Evolutionary conservation across 92 coral and sea anemone species (phyloP).

Genomic region (Parazoanthus darwini): DNA sequence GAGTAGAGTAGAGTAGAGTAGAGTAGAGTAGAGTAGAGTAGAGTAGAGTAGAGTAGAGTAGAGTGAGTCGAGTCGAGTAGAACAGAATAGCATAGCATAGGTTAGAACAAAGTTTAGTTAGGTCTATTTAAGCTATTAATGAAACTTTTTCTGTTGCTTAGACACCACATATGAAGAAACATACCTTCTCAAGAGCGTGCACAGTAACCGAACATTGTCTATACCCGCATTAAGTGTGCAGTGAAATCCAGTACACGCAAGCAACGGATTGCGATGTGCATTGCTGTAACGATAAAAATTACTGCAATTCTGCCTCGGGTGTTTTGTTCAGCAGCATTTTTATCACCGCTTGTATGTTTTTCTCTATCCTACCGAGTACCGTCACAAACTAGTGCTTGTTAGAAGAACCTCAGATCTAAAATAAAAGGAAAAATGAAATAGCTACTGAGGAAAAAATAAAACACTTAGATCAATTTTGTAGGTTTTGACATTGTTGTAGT

Average conservation of each 20-base stretch:
- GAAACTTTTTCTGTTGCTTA: not conserved
- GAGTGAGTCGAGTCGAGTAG: too few species aligned
- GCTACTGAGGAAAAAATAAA: too few species aligned
- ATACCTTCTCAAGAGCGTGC: not conserved
- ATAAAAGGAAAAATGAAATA: too few species aligned
- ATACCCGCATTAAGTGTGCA: not conserved
- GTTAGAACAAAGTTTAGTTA: not conserved
- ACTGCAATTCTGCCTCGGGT: not conserved
- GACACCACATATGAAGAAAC: not conserved
- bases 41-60: too few species aligned
- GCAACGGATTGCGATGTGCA: conserved; percentile 7
- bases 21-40: too few species aligned
- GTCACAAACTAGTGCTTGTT: too few species aligned
- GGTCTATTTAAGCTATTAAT: not conserved
- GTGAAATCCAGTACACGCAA: conserved; percentile 4
- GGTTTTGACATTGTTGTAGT: too few species aligned
- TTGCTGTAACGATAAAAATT: conserved; percentile 12
- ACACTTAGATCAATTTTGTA: too few species aligned
- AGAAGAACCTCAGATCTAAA: too few species aligned
- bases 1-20: too few species aligned
- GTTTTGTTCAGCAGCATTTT: conserved; percentile 8
- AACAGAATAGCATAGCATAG: not conserved
- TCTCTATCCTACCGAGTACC: not conserved
- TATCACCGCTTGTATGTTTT: not conserved
- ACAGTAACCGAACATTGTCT: not conserved